phyloP scores from a whole-genome alignment of 1,140 invertebrate species.

The Neotoxoptera formosana region DNA sequence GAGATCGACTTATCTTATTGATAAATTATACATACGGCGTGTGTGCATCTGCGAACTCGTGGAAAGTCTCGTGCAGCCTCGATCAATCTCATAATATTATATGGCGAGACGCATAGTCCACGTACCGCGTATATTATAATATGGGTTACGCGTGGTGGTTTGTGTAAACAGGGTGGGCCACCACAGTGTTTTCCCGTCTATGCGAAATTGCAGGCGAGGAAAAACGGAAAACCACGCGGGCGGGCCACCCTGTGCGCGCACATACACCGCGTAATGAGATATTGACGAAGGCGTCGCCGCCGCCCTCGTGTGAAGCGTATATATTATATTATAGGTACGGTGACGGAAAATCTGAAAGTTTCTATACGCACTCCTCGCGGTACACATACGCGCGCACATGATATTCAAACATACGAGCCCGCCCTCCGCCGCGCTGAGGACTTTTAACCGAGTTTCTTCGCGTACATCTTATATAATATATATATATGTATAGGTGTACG shows the following conservation, averaged over 20 bases:
- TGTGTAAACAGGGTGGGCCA: neutral
- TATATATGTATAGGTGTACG: neutral
- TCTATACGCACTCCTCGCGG: neutral
- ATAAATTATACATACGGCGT: neutral
- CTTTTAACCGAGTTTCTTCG: neutral
- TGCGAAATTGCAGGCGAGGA: too few species aligned
- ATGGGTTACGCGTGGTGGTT: too few species aligned
- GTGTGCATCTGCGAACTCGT: neutral
- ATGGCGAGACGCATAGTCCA: too few species aligned
- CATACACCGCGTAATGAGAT: neutral
- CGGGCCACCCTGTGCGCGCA: neutral
- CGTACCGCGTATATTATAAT: too few species aligned
- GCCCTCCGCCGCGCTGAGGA: too few species aligned
- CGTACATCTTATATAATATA: neutral
- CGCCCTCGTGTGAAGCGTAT: neutral
- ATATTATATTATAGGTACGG: neutral
- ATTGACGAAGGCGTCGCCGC: neutral
- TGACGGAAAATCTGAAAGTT: neutral
- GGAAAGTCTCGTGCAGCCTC: neutral
- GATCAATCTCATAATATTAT: too few species aligned
- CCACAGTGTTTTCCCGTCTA: neutral
- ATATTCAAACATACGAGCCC: neutral
- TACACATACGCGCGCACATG: neutral
- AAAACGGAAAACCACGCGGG: neutral
- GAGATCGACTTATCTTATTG: neutral